Base-by-base conservation (phyloP, 1,140 invertebrate genomes). In the Diorhabda carinulata region DNA sequence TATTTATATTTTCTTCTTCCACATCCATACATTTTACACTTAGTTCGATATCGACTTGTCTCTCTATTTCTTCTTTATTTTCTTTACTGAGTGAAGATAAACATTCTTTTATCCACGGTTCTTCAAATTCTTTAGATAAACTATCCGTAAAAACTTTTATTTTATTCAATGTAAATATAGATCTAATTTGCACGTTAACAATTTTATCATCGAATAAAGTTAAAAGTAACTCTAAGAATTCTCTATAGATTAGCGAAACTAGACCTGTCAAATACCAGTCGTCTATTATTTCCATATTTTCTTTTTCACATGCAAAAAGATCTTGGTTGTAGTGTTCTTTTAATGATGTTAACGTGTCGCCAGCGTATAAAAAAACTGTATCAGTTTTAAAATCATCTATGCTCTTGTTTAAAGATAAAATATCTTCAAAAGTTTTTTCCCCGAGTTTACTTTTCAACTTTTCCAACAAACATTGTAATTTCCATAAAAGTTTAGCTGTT, bases 201-300 rank as follows among this genome's bases (percentile, higher is more conserved):
- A 70, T 74, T 2, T 43, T 43, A 64, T 76, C 74, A 43, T 73
- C 69, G 5, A 64, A 67, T 2, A 77, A 58, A 5, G 41, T 59
- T 3, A 69, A 47, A 2, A 76, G 59, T 25, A 75, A 67, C 7
- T 66, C 67, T 44, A 77, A 59, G 67, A 73, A 77, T 43, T 71
- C 73, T 43, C 66, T 72, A 58, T 72, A 52, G 41, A 74, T 72
- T 63, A 76, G 66, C 43, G 44, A 45, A 43, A 77, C 61, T 6
- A 77, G 10, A 3, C 76, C 76, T 69, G 74, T 70, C 5, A 77
- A 40, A 44, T 77, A 77, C 5, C 66, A 61, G 43, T 64, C 57
- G n/a, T 70, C 43, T 7, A 63, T 44, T 1, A 60, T 52, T 40
- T 45, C 43, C 2, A 72, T 57, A 42, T 71, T 71, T 2, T 60